phyloP scores from a whole-genome alignment of 2,888 invertebrate genomes.

The Ernsta delagoae region DNA sequence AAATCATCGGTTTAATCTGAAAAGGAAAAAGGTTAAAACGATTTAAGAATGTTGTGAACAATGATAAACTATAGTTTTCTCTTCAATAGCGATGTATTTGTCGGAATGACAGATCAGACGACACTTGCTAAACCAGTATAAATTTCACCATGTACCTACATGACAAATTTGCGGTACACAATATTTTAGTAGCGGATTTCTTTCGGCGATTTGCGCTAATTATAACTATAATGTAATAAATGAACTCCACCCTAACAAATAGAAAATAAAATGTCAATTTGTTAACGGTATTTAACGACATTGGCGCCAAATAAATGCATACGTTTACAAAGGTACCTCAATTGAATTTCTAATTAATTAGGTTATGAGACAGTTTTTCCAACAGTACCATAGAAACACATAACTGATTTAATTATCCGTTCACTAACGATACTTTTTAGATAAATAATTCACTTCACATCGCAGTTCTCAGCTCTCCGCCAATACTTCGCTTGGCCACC shows the following conservation, averaged over 20 bases:
- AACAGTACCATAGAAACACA: slow-evolving; percentile 9
- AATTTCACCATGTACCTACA: slow-evolving; percentile 54
- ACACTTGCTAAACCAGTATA: slow-evolving; percentile 79
- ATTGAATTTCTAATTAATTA: slow-evolving; percentile 43
- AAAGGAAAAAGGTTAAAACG: slow-evolving; percentile 44
- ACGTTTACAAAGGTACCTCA: slow-evolving; percentile 68
- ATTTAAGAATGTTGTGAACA: background rate
- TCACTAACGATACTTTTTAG: slow-evolving; percentile 46
- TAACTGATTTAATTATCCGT: slow-evolving; percentile 54
- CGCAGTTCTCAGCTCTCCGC: slow-evolving; percentile 39
- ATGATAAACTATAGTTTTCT: slow-evolving; percentile 51
- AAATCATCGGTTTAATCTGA: slow-evolving; percentile 58
- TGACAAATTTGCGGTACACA: slow-evolving; percentile 35
- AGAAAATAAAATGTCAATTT: slow-evolving; percentile 34
- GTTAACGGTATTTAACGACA: slow-evolving; percentile 77
- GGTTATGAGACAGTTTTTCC: slow-evolving; percentile 40
- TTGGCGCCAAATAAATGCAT: slow-evolving; percentile 84
- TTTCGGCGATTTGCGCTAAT: too few relatives aligned
- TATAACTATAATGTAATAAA: background rate
- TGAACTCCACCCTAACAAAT: background rate
- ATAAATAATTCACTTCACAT: slow-evolving; percentile 39
- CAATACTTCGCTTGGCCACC: slow-evolving; percentile 66
- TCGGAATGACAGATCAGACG: slow-evolving; percentile 80
- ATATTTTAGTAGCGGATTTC: background rate
- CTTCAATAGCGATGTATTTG: slow-evolving; percentile 57